Conservation (phyloP, 2,888 invertebrate species). For the Stenchaetothrips biformis region DNA sequence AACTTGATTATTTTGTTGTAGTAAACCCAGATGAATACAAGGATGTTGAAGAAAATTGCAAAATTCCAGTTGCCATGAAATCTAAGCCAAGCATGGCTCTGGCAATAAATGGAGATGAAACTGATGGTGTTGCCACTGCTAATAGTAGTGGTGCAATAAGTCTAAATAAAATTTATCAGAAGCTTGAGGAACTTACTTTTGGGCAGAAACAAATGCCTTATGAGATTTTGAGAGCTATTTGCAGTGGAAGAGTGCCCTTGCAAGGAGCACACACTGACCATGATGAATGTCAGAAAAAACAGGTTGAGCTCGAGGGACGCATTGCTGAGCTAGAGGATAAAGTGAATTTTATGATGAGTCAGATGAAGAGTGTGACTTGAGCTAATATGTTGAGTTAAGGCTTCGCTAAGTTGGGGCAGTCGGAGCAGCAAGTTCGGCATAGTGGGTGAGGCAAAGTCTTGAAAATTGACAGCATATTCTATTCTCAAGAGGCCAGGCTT, state of each 20-base stretch:
- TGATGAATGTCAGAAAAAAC: background rate
- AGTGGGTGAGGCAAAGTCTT: no score
- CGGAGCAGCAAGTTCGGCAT: no score
- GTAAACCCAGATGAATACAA: background rate
- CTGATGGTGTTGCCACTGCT: background rate
- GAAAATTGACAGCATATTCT: no score
- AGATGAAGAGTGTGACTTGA: background rate
- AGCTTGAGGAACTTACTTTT: background rate
- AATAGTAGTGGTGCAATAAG: background rate
- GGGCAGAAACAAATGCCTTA: background rate
- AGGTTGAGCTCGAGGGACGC: background rate
- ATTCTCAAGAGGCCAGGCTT: no score
- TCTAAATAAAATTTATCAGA: background rate
- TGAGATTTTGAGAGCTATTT: background rate
- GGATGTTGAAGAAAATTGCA: background rate
- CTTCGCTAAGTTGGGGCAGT: no score
- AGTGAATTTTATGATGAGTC: background rate
- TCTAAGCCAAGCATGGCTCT: background rate
- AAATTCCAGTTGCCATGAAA: background rate
- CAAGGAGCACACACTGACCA: background rate
- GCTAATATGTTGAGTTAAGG: no score
- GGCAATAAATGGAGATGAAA: background rate
- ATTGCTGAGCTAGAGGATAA: background rate
- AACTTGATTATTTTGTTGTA: background rate
- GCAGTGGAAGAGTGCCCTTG: background rate